Conservation (phyloP, 2,797 vertebrate genomes). For the Rallus crepitans region DNA sequence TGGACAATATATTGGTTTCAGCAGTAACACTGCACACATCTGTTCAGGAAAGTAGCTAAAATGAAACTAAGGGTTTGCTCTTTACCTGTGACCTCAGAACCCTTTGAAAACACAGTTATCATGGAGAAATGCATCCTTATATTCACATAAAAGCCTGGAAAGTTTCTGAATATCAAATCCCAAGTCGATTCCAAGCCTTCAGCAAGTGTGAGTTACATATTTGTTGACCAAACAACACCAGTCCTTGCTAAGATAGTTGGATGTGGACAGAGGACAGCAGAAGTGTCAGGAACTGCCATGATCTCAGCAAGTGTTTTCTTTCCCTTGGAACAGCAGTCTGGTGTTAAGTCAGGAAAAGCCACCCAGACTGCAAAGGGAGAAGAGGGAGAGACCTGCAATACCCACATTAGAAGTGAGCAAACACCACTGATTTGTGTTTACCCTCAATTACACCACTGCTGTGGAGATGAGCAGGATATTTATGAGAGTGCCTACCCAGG, state of each 20-base stretch:
- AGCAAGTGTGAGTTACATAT: rapidly evolving
- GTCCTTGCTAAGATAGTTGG: neutral
- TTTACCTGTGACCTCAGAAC: neutral
- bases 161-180: neutral
- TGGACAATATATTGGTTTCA: neutral
- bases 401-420: neutral
- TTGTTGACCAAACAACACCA: neutral
- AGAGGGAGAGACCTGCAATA: neutral
- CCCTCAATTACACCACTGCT: neutral
- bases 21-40: rapidly evolving
- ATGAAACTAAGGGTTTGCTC: neutral
- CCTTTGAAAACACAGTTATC: neutral
- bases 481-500: neutral
- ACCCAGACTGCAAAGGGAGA: neutral
- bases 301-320: neutral
- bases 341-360: neutral
- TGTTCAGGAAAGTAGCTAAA: neutral
- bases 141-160: neutral
- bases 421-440: neutral
- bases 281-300: neutral
- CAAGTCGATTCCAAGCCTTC: neutral
- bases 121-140: neutral
- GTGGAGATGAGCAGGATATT: neutral
- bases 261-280: neutral
- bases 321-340: neutral